Percentiles rank a stretch among this genome's conserved stretches.
These are phyloP conservation scores for Galeopsomyia nigrocyanea DNA, from an alignment of 2,888 invertebrate species.

Conservation along the genomic window DNA sequence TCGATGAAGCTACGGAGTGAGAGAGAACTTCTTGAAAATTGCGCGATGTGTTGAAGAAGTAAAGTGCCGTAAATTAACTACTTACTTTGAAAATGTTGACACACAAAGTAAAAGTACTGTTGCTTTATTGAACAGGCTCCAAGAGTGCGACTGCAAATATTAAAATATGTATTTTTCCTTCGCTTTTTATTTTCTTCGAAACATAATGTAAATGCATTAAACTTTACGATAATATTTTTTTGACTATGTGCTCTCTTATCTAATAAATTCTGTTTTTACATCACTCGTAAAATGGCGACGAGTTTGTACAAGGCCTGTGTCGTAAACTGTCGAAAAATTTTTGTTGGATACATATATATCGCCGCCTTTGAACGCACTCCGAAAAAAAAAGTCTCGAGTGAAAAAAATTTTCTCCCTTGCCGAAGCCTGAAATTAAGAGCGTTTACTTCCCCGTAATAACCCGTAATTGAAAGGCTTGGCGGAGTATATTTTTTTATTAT, in stretches of 20 bases:
- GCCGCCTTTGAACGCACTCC: conserved; percentile 19
- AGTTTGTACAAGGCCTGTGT: conserved; percentile 32
- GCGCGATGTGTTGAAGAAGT: too few species aligned
- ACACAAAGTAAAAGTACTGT: too few species aligned
- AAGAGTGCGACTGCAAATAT: too few species aligned
- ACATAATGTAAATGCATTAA: too few species aligned
- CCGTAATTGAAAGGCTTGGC: conserved; percentile 59
- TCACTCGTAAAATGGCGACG: not conserved
- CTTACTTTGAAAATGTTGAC: too few species aligned
- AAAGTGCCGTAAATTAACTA: too few species aligned
- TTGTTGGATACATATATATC: conserved; percentile 10
- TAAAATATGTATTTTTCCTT: too few species aligned
- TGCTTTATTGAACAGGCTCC: too few species aligned
- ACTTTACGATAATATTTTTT: not conserved
- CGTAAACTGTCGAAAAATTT: conserved; percentile 35
- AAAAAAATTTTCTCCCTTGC: conserved; percentile 54
- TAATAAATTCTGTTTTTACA: conserved; percentile 25
- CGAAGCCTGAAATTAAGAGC: conserved; percentile 55
- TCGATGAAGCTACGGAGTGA: too few species aligned
- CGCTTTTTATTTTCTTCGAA: too few species aligned
- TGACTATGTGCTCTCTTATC: conserved; percentile 11
- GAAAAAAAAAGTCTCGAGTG: conserved; percentile 32
- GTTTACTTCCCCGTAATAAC: conserved; percentile 60
- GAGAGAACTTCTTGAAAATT: too few species aligned
- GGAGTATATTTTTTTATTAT: conserved; percentile 47